These are phyloP conservation scores for Eudorcas thomsonii DNA, from an alignment of 2,113 vertebrate species.

Conservation along the genomic window DNA sequence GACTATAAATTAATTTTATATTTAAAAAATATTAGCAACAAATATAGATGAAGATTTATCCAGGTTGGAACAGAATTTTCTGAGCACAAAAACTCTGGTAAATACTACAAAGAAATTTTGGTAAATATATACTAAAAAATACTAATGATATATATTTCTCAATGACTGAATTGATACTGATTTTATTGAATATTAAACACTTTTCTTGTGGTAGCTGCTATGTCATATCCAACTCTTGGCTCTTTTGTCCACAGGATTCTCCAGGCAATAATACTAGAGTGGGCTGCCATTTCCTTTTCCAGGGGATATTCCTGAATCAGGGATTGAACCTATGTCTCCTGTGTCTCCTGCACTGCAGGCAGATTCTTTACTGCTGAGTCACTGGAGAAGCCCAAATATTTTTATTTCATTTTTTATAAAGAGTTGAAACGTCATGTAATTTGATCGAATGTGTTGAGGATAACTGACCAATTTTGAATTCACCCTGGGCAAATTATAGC, in stretches of 20 bases:
- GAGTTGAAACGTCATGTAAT: neutral
- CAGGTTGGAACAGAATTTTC: neutral
- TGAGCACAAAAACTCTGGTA: neutral
- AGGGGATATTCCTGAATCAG: neutral
- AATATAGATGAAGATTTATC: neutral
- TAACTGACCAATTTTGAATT: neutral
- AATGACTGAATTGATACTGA: neutral
- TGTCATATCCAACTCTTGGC: neutral
- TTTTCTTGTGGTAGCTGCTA: neutral
- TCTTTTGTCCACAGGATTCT: neutral
- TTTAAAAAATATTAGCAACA: neutral
- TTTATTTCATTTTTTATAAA: neutral
- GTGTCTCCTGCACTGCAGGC: neutral
- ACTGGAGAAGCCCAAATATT: neutral
- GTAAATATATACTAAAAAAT: neutral
- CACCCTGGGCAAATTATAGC: neutral
- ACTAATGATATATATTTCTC: neutral
- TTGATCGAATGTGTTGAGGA: neutral
- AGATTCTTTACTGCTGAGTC: neutral
- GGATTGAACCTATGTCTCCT: neutral
- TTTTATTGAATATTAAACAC: neutral
- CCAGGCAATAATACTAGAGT: neutral
- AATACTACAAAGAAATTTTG: neutral
- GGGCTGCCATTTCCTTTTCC: neutral
- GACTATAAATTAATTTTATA: neutral